phyloP scores from a whole-genome alignment of 2,113 vertebrate genomes.

The Eubucco bourcierii region DNA sequence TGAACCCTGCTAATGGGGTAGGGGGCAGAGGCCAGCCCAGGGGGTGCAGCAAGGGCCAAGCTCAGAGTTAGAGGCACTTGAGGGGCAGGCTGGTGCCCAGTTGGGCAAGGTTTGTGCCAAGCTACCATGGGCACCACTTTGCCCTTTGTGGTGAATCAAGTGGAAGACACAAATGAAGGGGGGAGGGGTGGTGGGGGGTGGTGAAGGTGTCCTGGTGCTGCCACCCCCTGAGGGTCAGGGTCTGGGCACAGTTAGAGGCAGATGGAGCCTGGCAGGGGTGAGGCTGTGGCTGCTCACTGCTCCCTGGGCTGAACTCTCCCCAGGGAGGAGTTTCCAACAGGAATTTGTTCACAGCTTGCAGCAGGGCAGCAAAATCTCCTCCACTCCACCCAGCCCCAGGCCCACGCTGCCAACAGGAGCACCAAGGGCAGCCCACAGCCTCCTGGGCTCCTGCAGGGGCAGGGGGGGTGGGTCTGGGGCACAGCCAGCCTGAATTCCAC shows the following conservation, averaged over 20 bases:
- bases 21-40: not conserved
- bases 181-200: no score
- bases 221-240: not conserved
- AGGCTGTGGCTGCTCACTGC: not conserved
- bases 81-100: no score
- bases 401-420: not conserved
- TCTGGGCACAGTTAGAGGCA: not conserved
- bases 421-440: fast-evolving
- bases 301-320: fast-evolving
- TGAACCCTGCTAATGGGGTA: not conserved
- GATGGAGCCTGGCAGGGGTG: not conserved
- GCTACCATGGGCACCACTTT: not conserved
- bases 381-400: not conserved
- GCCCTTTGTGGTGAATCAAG: not conserved
- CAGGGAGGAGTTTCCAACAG: not conserved
- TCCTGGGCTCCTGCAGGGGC: not conserved
- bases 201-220: fast-evolving
- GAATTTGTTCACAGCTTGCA: not conserved
- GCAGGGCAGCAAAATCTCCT: not conserved
- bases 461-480: fast-evolving
- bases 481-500: fast-evolving
- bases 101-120: no score
- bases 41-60: fast-evolving
- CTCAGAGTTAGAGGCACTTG: fast-evolving
- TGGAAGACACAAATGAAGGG: not conserved